Evolutionary conservation across 2,888 invertebrate species (phyloP), one percentile per base, ranked within the genome.

Genomic region (Chymomyza procnemis): DNA sequence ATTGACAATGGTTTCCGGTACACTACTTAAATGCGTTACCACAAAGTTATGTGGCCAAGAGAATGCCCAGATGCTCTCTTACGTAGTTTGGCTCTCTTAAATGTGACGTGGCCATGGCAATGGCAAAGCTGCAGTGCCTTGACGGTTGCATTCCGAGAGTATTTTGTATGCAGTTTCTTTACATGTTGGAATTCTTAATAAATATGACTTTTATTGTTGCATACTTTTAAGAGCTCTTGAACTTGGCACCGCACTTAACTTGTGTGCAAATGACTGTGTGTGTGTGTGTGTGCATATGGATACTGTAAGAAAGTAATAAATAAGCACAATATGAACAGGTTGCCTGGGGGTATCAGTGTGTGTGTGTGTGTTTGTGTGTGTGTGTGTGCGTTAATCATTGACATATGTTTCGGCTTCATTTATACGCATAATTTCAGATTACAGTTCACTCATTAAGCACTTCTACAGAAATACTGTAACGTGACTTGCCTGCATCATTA

Each of bases 31-130:
- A n/a, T n/a, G n/a, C n/a, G n/a, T n/a, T n/a, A n/a, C n/a, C n/a
- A n/a, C n/a, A n/a, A n/a, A n/a, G n/a, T n/a, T n/a, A n/a, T n/a
- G n/a, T n/a, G n/a, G 26, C 26, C 8, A 26, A 26, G 58, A 64
- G 5, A 8, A 41, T 41, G 26, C 26, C 4, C 6, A 26, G 5
- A 4, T 12, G n/a, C 30, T 48, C 66, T 71, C 61, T 21, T 19
- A 30, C 26, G 12, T 14, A 21, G 5, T 12, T 41, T 12, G 19
- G 21, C 56, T 59, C 79, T 80, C 78, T 80, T 83, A 67, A 61
- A 61, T 47, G 61, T 6, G 8, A 8, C 6, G 8, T 8, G 26
- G 26, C 26, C 26, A 26, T 26, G 26, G 26, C 26, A 26, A 26
- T 26, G 26, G 6, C 26, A 6, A 6, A 26, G 26, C 26, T 5